A percentile compares a stretch with the other conserved stretches of the same genome.
phyloP scores from a whole-genome alignment of 2,888 invertebrate genomes.

The Pteria penguin region DNA sequence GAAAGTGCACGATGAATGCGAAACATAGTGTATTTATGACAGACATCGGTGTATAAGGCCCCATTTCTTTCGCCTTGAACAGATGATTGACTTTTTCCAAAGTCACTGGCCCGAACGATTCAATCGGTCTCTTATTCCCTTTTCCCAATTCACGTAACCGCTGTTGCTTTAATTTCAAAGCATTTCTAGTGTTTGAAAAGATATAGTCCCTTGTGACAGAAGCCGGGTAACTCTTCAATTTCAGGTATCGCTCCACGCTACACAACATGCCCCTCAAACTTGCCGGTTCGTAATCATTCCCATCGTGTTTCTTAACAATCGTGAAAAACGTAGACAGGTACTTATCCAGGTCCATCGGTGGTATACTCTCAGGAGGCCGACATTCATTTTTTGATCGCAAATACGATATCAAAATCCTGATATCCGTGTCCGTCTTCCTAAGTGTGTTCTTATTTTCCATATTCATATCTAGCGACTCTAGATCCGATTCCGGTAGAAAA shows the following conservation, averaged over 20 bases:
- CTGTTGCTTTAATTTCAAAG: constrained; percentile 67
- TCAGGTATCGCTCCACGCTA: constrained; percentile 69
- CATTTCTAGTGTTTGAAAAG: constrained; percentile 68
- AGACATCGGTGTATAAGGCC: constrained; percentile 70
- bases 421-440: constrained; percentile 73
- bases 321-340: constrained; percentile 70
- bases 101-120: constrained; percentile 50
- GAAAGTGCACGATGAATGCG: constrained; percentile 67
- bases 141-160: constrained; percentile 65
- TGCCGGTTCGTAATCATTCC: constrained; percentile 72
- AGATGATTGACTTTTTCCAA: constrained; percentile 66
- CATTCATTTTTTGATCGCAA: constrained; percentile 65
- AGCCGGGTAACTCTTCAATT: constrained; percentile 62
- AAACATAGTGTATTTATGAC: constrained; percentile 71
- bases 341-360: constrained; percentile 66
- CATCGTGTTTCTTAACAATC: constrained; percentile 70
- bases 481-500: background rate
- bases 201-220: constrained; percentile 67
- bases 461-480: constrained; percentile 27
- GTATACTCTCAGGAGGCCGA: constrained; percentile 63
- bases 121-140: constrained; percentile 54
- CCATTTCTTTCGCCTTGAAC: constrained; percentile 70
- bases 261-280: constrained; percentile 73
- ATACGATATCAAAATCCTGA: constrained; percentile 69
- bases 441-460: constrained; percentile 72